Percentiles rank a stretch among this genome's conserved stretches.
Conservation (phyloP, 2,797 vertebrate genomes). For the Chaenodraco wilsoni region DNA sequence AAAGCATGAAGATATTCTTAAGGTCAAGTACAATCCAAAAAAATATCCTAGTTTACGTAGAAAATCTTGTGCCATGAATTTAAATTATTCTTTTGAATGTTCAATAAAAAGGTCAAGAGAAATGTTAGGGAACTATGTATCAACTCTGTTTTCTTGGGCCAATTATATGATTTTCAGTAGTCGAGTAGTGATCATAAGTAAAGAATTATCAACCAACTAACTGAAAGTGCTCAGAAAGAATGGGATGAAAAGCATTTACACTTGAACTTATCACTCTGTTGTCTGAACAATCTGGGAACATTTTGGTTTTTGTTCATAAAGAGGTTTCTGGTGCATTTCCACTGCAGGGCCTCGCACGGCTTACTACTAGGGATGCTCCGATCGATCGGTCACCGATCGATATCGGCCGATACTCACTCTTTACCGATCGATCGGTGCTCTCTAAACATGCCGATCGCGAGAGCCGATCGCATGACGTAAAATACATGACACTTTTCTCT, state of each 20-base stretch:
- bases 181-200: no score
- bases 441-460: no score
- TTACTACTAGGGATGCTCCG: no score
- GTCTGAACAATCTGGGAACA: no score
- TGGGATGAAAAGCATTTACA: neutral
- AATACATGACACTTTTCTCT: no score
- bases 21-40: neutral
- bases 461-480: no score
- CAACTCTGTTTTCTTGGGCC: neutral
- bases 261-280: neutral
- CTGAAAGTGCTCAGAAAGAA: neutral
- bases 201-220: neutral
- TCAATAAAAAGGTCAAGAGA: neutral
- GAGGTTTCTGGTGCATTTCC: no score
- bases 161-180: neutral
- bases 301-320: no score
- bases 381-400: no score
- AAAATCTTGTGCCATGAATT: neutral
- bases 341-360: no score
- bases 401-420: no score
- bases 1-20: conserved; percentile 16
- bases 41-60: neutral
- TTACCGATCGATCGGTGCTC: no score
- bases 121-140: neutral
- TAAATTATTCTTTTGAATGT: conserved; percentile 1